Evolutionary conservation across 2,797 vertebrate species (phyloP).

Genomic region (Gymnothorax javanicus): DNA sequence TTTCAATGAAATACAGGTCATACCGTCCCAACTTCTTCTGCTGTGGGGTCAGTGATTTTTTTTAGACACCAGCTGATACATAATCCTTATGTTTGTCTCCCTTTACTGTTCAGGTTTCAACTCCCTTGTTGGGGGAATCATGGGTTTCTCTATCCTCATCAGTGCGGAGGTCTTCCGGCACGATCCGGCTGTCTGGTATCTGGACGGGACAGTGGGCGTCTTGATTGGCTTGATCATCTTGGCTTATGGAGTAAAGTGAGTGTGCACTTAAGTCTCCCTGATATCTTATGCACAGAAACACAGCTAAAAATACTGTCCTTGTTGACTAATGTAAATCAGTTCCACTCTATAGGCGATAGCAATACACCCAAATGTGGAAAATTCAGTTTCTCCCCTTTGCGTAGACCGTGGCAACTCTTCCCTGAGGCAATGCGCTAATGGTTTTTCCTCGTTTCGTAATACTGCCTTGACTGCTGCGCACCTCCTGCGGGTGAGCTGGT

Average conservation of each 20-base stretch:
- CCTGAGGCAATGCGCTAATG: not conserved
- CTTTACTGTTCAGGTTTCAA: constrained; percentile 84
- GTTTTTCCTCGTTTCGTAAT: not conserved
- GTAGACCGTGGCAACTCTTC: not conserved
- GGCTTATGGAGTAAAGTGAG: constrained; percentile 94
- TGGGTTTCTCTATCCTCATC: constrained; percentile 97
- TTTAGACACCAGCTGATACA: not conserved
- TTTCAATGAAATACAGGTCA: too few species aligned
- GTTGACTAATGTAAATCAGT: not conserved
- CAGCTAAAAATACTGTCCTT: not conserved
- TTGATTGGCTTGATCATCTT: constrained; percentile 94
- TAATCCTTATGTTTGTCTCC: not conserved
- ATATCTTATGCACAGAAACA: not conserved
- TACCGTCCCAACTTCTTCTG: too few species aligned
- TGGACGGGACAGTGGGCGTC: constrained; percentile 91
- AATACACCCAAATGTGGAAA: not conserved
- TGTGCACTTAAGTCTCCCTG: not conserved
- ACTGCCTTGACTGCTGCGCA: not conserved
- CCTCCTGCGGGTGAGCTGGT: not conserved
- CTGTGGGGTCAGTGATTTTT: too few species aligned
- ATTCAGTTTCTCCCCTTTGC: not conserved
- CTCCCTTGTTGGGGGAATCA: constrained; percentile 90
- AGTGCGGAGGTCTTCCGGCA: constrained; percentile 94
- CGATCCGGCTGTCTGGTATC: constrained; percentile 86
- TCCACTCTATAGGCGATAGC: not conserved